Evolutionary conservation across 2,888 invertebrate species (phyloP), one percentile per base, ranked within the genome.

Genomic region (Prosapia bicincta): DNA sequence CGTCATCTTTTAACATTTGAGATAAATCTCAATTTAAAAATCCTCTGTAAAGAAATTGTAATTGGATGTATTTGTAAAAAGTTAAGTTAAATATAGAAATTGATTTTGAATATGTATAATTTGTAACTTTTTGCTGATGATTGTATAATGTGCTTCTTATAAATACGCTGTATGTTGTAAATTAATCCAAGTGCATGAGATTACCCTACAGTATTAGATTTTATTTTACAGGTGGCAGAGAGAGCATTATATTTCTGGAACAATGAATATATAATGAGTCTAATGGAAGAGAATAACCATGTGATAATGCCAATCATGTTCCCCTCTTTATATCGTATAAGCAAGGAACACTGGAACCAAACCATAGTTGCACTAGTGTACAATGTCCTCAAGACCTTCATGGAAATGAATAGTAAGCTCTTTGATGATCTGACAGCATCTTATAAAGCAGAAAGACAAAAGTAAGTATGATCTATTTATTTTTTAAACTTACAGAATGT

Each of bases 341-440:
- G 97, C 86, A 99, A 99, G 90, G 98, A 99, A 86, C 99, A 99
- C 88, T 99, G 99, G 99, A 99, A 99, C 88, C 99, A 98, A 88
- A 99, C 99, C 80, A 99, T 99, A 83, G 96, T 99, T 82, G 98
- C 98, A 78, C 92, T 99, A 83, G 98, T 99, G 83, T 99, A 99
- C 89, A 99, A 99, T 87, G 99, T 99, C 84, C 93, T 99, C 84
- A 99, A 99, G 88, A 94, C 99, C 76, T 99, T 99, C 88, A 99
- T 99, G 99, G 99, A 99, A 88, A 99, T 99, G 99, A 99, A 99
- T 89, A 98, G 98, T 85, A 98, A 98, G 87, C 90, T 99, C 81
- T 99, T 99, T 85, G 99, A 99, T 86, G 99, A 99, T 88, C 91
- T 99, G 86, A 96, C 99, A 84, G 94, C 97, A 84, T 96, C 96